These are phyloP conservation scores for Patella pellucida DNA, from an alignment of 2,888 invertebrate species.

Conservation along the genomic window DNA sequence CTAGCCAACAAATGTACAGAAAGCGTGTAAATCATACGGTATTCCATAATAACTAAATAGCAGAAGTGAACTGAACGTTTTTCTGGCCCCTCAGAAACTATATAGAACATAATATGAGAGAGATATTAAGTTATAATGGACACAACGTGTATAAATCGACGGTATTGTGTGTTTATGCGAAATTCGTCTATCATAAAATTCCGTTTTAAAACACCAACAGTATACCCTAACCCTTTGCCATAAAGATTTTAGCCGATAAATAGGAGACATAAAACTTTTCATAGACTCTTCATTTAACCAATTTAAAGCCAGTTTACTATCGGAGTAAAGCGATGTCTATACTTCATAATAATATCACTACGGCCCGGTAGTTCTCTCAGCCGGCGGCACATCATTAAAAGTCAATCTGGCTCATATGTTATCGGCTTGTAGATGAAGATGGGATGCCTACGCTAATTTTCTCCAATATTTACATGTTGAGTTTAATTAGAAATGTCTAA, in stretches of 20 bases:
- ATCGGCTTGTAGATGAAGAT: conserved; percentile 2
- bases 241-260: conserved; percentile 31
- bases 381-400: conserved; percentile 5
- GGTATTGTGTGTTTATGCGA: conserved; percentile 27
- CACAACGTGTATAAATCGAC: neutral
- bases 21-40: no score
- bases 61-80: no score
- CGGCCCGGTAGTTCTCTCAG: neutral
- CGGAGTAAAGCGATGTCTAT: conserved; percentile 7
- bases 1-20: no score
- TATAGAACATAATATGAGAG: neutral
- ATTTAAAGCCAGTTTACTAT: conserved; percentile 22
- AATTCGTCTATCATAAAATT: conserved; percentile 24
- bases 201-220: conserved; percentile 13
- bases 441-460: conserved; percentile 1
- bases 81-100: no score
- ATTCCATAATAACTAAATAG: no score
- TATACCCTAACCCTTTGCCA: conserved; percentile 23
- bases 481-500: neutral
- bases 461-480: neutral
- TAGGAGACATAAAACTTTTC: conserved; percentile 26
- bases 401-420: neutral
- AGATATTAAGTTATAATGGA: conserved; percentile 9
- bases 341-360: conserved; percentile 2
- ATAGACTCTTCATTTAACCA: conserved; percentile 24